Percentiles rank a stretch among this genome's conserved stretches.
Evolutionary conservation across 2,113 vertebrate species (phyloP).

Genomic region (Atractosteus spatula): DNA sequence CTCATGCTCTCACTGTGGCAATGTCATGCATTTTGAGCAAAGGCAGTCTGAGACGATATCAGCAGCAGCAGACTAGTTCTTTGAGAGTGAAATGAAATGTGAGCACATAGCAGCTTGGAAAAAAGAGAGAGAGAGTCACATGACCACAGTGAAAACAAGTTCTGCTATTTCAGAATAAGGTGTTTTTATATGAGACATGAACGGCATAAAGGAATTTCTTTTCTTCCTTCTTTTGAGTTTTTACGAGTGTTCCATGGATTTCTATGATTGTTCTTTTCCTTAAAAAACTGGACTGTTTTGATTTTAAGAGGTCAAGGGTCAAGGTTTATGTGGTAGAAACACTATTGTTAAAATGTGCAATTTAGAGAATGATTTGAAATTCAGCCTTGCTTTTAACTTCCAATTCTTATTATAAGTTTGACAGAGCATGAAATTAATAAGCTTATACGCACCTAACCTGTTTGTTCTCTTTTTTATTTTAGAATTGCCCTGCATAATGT

Average conservation of each 20-base stretch:
- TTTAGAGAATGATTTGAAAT: conserved; percentile 54
- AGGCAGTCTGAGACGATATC: conserved; percentile 79
- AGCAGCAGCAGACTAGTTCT: conserved; percentile 68
- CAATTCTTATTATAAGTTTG: conserved; percentile 40
- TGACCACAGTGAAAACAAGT: conserved; percentile 75
- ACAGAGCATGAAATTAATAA: conserved; percentile 41
- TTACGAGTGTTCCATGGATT: conserved; percentile 7
- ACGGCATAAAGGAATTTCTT: no score
- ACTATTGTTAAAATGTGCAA: conserved; percentile 63
- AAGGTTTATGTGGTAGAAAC: conserved; percentile 66
- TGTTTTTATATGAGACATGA: conserved; percentile 21
- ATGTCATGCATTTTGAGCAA: conserved; percentile 89
- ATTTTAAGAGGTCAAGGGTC: conserved; percentile 75
- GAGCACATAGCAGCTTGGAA: conserved; percentile 76
- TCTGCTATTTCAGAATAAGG: conserved; percentile 64
- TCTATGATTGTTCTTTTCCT: conserved; percentile 23
- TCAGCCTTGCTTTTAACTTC: conserved; percentile 47
- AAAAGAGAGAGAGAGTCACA: conserved; percentile 70
- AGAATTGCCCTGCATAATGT: neutral
- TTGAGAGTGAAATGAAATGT: conserved; percentile 85
- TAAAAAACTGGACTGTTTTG: conserved; percentile 44
- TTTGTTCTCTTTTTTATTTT: conserved; percentile 24
- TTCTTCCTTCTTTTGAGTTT: conserved; percentile 12
- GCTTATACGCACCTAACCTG: conserved; percentile 43
- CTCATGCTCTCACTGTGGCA: conserved; percentile 91